Evolutionary conservation across 2,113 vertebrate species (phyloP).

Genomic region (Dipodomys spectabilis): DNA sequence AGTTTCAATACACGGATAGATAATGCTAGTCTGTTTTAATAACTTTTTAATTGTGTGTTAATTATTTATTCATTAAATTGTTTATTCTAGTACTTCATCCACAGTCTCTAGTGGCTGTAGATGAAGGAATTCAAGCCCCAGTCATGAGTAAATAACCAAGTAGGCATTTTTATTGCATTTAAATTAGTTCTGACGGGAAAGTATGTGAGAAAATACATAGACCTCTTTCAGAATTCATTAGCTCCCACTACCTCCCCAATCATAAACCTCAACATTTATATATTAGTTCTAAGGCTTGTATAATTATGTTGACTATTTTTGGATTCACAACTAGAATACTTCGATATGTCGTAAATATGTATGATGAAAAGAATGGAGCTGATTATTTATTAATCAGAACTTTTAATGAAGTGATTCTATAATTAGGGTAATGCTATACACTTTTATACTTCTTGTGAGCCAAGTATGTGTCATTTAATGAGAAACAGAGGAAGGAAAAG

Average conservation of each 20-base stretch:
- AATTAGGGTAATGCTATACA: not conserved
- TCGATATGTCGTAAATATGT: not conserved
- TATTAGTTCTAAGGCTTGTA: not conserved
- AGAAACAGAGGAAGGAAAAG: not conserved
- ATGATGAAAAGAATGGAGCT: not conserved
- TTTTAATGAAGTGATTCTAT: not conserved
- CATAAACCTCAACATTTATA: not conserved
- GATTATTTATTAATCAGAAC: not conserved
- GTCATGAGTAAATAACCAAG: constrained; percentile 56
- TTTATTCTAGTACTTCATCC: constrained; percentile 75
- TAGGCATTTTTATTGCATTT: constrained; percentile 54
- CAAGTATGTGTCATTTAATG: not conserved
- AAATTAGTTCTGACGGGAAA: constrained; percentile 27
- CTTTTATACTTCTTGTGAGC: not conserved
- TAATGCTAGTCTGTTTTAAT: constrained; percentile 80
- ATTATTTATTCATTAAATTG: constrained; percentile 84
- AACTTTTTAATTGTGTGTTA: constrained; percentile 82
- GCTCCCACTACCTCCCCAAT: not conserved
- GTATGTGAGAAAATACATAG: not conserved
- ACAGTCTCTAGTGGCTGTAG: constrained; percentile 66
- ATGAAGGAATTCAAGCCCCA: constrained; percentile 40
- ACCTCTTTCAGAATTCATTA: constrained; percentile 17
- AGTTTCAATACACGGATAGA: constrained; percentile 29
- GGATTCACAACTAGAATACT: not conserved
- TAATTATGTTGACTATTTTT: not conserved